A percentile compares a stretch with the other conserved stretches of the same genome.
These are phyloP conservation scores for Holothuria glaberrima DNA, from an alignment of 35 echinoderm and acorn worm species.

Conservation along the genomic window DNA sequence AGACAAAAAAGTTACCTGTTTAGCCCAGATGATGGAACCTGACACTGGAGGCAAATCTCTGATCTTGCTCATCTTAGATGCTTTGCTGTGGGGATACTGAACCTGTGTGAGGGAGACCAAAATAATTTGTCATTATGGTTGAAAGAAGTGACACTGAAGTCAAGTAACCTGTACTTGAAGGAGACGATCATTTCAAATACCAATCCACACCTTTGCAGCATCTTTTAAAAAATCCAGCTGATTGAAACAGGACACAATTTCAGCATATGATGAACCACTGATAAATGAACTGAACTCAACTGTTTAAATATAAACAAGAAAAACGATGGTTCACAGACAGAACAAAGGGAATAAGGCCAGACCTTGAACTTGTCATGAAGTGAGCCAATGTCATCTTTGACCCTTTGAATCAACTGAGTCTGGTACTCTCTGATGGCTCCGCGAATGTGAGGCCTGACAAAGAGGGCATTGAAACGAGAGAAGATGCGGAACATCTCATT, in stretches of 20 bases:
- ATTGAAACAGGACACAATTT: no score
- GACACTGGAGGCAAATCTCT: slow-evolving; percentile 96
- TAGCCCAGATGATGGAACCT: slow-evolving; percentile 99
- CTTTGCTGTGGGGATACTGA: slow-evolving; percentile 98
- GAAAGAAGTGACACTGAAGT: background rate
- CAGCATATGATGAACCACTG: no score
- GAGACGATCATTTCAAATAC: background rate
- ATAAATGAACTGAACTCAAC: no score
- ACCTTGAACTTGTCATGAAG: slow-evolving; percentile 99
- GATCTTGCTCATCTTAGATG: slow-evolving; percentile 97
- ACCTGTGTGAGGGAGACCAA: slow-evolving; percentile 55
- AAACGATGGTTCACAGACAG: no score
- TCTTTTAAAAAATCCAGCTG: background rate
- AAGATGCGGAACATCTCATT: slow-evolving; percentile 99
- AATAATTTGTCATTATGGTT: background rate
- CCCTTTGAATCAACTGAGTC: slow-evolving; percentile 95
- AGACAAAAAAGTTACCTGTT: slow-evolving; percentile 66
- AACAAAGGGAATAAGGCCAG: no score
- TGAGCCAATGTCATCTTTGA: slow-evolving; percentile 99
- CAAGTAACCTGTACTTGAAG: background rate
- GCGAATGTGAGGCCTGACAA: slow-evolving; percentile 98
- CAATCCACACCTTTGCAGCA: no score
- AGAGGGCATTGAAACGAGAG: slow-evolving; percentile 99
- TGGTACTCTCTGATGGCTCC: slow-evolving; percentile 99
- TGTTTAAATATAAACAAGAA: no score